Evolutionary conservation across 2,888 invertebrate genomes (phyloP).

Genomic region (Microdon myrmicae): DNA sequence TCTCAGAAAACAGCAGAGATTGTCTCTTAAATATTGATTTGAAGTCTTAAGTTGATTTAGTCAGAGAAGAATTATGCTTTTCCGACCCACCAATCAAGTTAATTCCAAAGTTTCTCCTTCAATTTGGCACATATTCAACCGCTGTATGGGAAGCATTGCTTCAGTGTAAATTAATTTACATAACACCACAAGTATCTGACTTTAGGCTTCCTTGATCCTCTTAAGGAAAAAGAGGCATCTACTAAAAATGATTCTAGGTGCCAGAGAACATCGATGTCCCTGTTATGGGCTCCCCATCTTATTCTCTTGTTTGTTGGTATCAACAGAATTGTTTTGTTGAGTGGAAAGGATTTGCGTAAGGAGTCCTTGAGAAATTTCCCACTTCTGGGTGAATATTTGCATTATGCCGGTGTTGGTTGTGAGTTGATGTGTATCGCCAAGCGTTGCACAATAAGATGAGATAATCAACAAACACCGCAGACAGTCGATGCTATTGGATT

Average conservation of each 20-base stretch:
- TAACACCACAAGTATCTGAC: constrained; percentile 21
- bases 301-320: constrained; percentile 5
- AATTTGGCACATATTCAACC: constrained; percentile 9
- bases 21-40: neutral
- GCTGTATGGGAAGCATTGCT: constrained; percentile 12
- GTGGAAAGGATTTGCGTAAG: constrained; percentile 23
- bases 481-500: too few species aligned
- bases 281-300: neutral
- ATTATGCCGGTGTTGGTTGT: constrained; percentile 7
- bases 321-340: constrained; percentile 27
- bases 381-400: constrained; percentile 15
- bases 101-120: constrained; percentile 10
- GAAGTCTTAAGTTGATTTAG: constrained; percentile 20
- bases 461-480: too few species aligned
- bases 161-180: constrained; percentile 32
- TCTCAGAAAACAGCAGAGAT: neutral
- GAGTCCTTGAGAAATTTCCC: constrained; percentile 18
- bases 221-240: too few species aligned
- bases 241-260: too few species aligned
- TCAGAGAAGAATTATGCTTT: constrained; percentile 22
- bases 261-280: constrained; percentile 16
- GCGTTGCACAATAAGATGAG: too few species aligned
- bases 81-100: constrained; percentile 8
- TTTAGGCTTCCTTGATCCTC: constrained; percentile 20
- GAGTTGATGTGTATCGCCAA: constrained; percentile 25